These are phyloP conservation scores for Tenthredo notha DNA, from an alignment of 2,888 invertebrate species.

Conservation along the genomic window DNA sequence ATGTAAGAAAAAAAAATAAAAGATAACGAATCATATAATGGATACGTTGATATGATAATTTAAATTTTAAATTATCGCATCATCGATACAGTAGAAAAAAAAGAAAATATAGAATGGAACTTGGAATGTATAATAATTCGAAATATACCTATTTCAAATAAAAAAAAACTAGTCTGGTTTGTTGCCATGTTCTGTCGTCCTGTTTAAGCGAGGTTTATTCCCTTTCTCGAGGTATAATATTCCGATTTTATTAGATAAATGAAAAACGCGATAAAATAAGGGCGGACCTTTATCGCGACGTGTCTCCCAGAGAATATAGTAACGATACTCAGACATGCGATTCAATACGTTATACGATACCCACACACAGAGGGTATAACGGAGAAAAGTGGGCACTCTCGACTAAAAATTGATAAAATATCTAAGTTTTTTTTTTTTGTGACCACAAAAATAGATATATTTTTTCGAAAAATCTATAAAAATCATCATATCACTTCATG, in stretches of 20 bases:
- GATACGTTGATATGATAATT: no score
- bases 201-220: not conserved
- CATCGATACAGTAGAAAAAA: no score
- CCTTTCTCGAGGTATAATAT: conserved; percentile 11
- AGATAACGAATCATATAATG: no score
- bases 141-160: not conserved
- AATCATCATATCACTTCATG: no score
- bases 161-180: not conserved
- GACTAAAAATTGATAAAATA: no score
- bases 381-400: no score
- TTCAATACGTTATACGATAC: not conserved
- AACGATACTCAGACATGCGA: conserved; percentile 47
- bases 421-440: no score
- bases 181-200: not conserved
- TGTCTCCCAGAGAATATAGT: conserved; percentile 28
- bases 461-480: no score
- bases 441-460: no score
- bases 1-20: not conserved
- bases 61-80: no score
- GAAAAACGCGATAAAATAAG: conserved; percentile 42
- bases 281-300: conserved; percentile 35
- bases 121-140: not conserved
- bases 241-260: conserved; percentile 24
- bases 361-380: not conserved
- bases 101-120: not conserved